A percentile compares a stretch with the other conserved stretches of the same genome.
Evolutionary conservation across 2,888 invertebrate genomes (phyloP).

Genomic region (Drosophila robusta): DNA sequence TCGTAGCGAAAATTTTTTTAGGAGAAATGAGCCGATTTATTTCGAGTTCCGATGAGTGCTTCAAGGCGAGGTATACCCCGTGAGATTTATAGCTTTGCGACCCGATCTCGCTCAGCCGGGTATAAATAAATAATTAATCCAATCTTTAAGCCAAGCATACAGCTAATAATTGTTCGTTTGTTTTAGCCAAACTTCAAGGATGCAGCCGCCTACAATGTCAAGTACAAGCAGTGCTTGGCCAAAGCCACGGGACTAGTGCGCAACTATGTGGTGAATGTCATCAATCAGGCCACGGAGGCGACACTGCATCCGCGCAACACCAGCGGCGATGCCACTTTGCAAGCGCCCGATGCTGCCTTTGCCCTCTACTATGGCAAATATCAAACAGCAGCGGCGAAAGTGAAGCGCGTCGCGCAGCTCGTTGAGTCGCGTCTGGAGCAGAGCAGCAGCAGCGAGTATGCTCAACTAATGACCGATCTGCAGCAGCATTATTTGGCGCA

Average conservation of each 20-base stretch:
- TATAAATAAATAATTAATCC: too few species aligned
- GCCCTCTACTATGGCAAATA: constrained; percentile 97
- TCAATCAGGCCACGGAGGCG: constrained; percentile 92
- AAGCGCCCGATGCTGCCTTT: constrained; percentile 89
- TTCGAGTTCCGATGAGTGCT: too few species aligned
- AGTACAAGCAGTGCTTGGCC: constrained; percentile 93
- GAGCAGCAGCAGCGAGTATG: constrained; percentile 90
- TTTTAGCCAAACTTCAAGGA: constrained; percentile 93
- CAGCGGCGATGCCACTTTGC: constrained; percentile 51
- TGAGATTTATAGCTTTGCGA: too few species aligned
- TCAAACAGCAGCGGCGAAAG: constrained; percentile 94
- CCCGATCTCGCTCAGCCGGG: too few species aligned
- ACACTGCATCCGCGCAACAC: constrained; percentile 86
- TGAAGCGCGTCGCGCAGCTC: constrained; percentile 92
- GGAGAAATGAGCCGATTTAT: too few species aligned
- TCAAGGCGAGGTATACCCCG: too few species aligned
- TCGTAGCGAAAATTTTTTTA: too few species aligned
- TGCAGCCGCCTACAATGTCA: constrained; percentile 91
- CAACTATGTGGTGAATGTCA: constrained; percentile 90
- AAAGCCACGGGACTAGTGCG: constrained; percentile 92
- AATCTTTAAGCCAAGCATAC: neutral
- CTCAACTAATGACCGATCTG: constrained; percentile 90
- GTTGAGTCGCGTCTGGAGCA: constrained; percentile 91
- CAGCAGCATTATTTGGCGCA: constrained; percentile 93
- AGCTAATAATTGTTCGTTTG: neutral